phyloP scores from a whole-genome alignment of 2,888 invertebrate species.

The Cosmia trapezina region DNA sequence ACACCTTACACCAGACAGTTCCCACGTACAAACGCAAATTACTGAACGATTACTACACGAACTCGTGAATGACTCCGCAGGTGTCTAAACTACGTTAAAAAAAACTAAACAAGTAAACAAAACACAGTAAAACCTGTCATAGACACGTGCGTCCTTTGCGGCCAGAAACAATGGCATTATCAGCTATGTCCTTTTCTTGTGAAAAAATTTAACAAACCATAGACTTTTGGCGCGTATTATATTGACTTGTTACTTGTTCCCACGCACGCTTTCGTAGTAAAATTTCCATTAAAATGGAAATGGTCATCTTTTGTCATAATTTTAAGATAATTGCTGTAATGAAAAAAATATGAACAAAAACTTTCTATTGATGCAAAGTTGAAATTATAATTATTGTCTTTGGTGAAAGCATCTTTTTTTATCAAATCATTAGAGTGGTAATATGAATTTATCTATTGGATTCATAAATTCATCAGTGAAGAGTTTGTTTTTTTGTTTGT shows the following conservation, averaged over 20 bases:
- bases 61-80: slow-evolving; percentile 84
- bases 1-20: slow-evolving; percentile 66
- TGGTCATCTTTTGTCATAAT: slow-evolving; percentile 49
- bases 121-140: slow-evolving; percentile 81
- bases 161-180: slow-evolving; percentile 85
- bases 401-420: neutral
- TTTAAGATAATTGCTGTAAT: slow-evolving; percentile 27
- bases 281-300: slow-evolving; percentile 46
- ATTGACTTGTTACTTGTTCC: slow-evolving; percentile 80
- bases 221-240: slow-evolving; percentile 77
- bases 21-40: slow-evolving; percentile 75
- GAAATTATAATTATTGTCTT: neutral
- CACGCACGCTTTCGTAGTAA: slow-evolving; percentile 67
- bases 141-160: slow-evolving; percentile 88
- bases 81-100: slow-evolving; percentile 80
- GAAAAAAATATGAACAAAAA: slow-evolving; percentile 1
- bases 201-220: slow-evolving; percentile 71
- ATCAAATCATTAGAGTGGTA: neutral
- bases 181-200: slow-evolving; percentile 66
- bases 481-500: no score
- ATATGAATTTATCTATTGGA: no score
- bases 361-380: slow-evolving; percentile 12
- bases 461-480: no score
- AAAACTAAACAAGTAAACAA: slow-evolving; percentile 77
- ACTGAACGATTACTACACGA: slow-evolving; percentile 73